These are phyloP conservation scores for Boleophthalmus pectinirostris DNA, from an alignment of 2,113 vertebrate genomes.

Conservation along the genomic window DNA sequence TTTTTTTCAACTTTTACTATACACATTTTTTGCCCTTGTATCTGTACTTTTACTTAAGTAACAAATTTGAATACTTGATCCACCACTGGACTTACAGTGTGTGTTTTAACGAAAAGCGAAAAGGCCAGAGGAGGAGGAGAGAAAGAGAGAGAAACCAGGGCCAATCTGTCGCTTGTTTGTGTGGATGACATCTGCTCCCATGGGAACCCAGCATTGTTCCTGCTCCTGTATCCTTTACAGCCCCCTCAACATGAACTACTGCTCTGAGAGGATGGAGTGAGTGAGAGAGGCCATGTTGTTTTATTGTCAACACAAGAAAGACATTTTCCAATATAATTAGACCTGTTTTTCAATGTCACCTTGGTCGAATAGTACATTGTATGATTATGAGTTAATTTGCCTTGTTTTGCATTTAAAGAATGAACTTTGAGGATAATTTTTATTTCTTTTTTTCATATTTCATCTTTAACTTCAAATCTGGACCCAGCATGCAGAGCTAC, in stretches of 20 bases:
- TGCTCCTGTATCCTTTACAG: slow-evolving; percentile 20
- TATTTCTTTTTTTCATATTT: too few relatives aligned
- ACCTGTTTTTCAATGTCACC: too few relatives aligned
- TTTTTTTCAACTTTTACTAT: too few relatives aligned
- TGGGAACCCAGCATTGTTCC: slow-evolving; percentile 44
- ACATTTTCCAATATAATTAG: not conserved
- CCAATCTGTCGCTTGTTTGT: slow-evolving; percentile 72
- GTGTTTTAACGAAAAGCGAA: slow-evolving; percentile 25
- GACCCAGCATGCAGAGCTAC: too few relatives aligned
- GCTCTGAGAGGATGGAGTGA: slow-evolving; percentile 15
- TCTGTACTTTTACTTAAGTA: too few relatives aligned
- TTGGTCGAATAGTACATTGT: too few relatives aligned
- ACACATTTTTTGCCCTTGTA: too few relatives aligned
- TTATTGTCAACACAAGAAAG: not conserved
- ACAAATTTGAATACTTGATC: too few relatives aligned
- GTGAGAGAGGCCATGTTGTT: not conserved
- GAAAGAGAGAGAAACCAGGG: slow-evolving; percentile 33
- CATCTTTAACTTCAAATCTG: too few relatives aligned
- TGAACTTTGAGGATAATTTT: too few relatives aligned
- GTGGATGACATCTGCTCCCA: slow-evolving; percentile 70
- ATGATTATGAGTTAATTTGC: too few relatives aligned
- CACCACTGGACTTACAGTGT: slow-evolving; percentile 24
- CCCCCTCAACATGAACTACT: slow-evolving; percentile 29
- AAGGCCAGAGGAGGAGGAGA: slow-evolving; percentile 8
- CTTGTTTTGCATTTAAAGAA: too few relatives aligned